Evolutionary conservation across 1,140 invertebrate genomes (phyloP), one percentile per base, ranked within the genome.

Genomic region (Babylonia areolata): DNA sequence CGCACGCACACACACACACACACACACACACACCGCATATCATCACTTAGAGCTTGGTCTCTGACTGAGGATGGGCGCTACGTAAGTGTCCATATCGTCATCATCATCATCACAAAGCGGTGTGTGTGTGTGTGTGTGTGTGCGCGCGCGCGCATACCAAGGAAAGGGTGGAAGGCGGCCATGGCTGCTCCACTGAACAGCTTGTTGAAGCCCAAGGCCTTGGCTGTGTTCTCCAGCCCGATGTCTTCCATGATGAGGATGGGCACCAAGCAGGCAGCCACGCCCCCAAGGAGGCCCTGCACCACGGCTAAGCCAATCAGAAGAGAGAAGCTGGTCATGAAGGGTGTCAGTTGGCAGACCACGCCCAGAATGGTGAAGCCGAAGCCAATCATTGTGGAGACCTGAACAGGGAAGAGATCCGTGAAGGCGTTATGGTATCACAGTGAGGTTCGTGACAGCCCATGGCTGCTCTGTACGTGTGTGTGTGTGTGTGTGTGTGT

Each of bases 211-310:
- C 82, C 82, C 82, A 84, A 12, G 1, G 82, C 82, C 69, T 84
- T 84, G 64, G 82, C 82, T 69, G 82, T 84, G 64, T 84, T 58
- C 64, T 73, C 37, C 69, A 84, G 40, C 6, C 82, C 82, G 23
- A 84, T 84, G 64, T 84, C 82, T 39, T 84, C 82, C 82, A 84
- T 84, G 82, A 84, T 84, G 64, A 84, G 82, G 82, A 75, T 84
- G 58, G 82, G 82, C 82, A 75, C 0, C 28, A 84, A 12, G 31
- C 82, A 84, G 9, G 64, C 64, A 2, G 82, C 39, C 23, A 84
- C 69, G 39, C 82, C 82, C 28, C 17, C 64, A 20, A 84, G 69
- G 2, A 84, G 23, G 20, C 82, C 82, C 64, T 73, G 69, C 28
- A n/a, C 82, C 37, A 75, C 82, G 58, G 82, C 82, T 51, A 84